Base-by-base conservation (phyloP, 2,888 invertebrate species). In the Nebria brevicollis region DNA sequence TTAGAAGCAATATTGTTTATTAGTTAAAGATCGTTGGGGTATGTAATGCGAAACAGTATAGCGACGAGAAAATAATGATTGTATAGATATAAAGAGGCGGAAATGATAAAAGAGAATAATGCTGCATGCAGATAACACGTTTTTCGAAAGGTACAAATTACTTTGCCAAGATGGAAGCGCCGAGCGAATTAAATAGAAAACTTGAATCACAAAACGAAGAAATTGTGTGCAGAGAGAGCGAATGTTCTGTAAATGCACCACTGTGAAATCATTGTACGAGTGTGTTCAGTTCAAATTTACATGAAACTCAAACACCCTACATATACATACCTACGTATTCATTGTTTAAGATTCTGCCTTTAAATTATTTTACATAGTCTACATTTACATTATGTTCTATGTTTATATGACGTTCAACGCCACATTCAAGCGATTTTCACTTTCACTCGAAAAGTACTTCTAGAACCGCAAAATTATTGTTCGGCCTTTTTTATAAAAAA, bases 81-180 rank as follows among this genome's bases (percentile, higher is more conserved):
- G 54, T 54, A 11, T 11, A 13, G 54, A 13, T 7, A 54, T 54
- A 54, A 54, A 54, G 54, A 13, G 54, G 54, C 54, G 7, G 54
- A 54, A 11, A 54, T 54, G 54, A 54, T 54, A 54, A 54, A 54
- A 54, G 54, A 54, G 54, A 54, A 54, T 54, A 54, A 54, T 54
- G 54, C 54, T 54, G 54, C 13, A 54, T 54, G 54, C 13, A 6
- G 54, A 54, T 54, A 54, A 54, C 54, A 54, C 54, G 54, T 54
- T 54, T 54, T 54, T 54, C 54, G 54, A 54, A 54, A 54, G 54
- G 54, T 54, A 54, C 54, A 54, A 54, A 54, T 54, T 54, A 54
- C 54, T 54, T 54, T 54, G 11, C 54, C 54, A 54, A 54, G 54
- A 54, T 54, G 54, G 54, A 54, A 54, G 54, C 54, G 7, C 54